Percentiles rank a stretch among this genome's conserved stretches.
Evolutionary conservation across 2,113 vertebrate genomes (phyloP).

Genomic region (Pelusios castaneus): DNA sequence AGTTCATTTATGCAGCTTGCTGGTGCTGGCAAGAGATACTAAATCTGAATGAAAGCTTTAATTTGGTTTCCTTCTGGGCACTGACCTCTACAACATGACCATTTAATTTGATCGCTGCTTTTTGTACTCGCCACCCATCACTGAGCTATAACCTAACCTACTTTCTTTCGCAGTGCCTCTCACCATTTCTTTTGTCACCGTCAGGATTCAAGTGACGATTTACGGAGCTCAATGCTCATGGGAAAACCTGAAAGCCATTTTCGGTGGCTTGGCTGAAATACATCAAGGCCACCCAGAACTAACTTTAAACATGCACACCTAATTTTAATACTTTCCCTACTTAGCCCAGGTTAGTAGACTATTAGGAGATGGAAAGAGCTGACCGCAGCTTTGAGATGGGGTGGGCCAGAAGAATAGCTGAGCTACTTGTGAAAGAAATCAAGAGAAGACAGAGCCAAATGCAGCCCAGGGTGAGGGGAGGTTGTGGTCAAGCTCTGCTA

Average conservation of each 20-base stretch:
- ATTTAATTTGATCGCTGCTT: neutral
- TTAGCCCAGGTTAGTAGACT: fast-evolving
- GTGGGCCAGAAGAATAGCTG: neutral
- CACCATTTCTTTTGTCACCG: neutral
- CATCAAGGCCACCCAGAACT: neutral
- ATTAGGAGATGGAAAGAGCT: neutral
- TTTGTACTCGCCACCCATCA: neutral
- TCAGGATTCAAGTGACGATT: neutral
- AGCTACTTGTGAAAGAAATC: neutral
- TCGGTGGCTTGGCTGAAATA: neutral
- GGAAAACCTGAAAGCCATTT: neutral
- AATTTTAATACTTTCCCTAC: neutral
- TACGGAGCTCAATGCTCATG: neutral
- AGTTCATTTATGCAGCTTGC: neutral
- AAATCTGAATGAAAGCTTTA: neutral
- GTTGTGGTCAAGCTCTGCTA: neutral
- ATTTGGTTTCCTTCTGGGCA: neutral
- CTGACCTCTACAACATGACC: neutral
- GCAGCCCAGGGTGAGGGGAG: too few species aligned
- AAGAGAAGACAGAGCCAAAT: neutral
- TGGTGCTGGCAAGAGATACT: neutral
- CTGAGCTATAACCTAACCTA: fast-evolving
- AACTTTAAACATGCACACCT: neutral
- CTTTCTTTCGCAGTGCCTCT: neutral
- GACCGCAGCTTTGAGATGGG: neutral